Evolutionary conservation across 2,797 vertebrate species (phyloP).

Genomic region (Peromyscus eremicus): DNA sequence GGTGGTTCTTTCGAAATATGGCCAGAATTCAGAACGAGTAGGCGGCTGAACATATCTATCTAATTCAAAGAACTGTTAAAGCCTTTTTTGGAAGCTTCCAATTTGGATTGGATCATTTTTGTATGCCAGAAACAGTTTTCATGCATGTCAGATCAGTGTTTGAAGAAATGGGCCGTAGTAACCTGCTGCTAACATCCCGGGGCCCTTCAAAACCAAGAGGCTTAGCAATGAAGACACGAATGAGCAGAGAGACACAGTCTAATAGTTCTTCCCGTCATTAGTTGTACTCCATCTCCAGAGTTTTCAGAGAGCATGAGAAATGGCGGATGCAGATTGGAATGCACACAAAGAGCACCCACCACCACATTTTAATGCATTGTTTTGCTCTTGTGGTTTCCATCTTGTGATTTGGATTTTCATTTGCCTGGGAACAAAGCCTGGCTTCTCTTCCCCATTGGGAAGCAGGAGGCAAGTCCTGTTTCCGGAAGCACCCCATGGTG

Average conservation of each 20-base stretch:
- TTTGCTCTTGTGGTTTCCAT: conserved; percentile 77
- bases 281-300: conserved; percentile 55
- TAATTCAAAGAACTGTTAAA: conserved; percentile 12
- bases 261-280: conserved; percentile 64
- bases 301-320: conserved; percentile 63
- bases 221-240: conserved; percentile 10
- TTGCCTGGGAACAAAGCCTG: conserved; percentile 82
- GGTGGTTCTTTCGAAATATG: conserved; percentile 32
- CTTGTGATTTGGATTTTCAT: conserved; percentile 82
- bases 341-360: conserved; percentile 71
- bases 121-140: background rate
- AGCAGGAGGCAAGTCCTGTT: conserved; percentile 78
- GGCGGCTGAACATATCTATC: conserved; percentile 15
- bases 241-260: conserved; percentile 39
- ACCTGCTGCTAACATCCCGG: conserved; percentile 23
- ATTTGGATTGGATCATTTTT: conserved; percentile 32
- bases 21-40: conserved; percentile 11
- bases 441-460: conserved; percentile 72
- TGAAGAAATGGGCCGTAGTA: conserved; percentile 14
- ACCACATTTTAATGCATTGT: conserved; percentile 79
- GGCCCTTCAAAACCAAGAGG: background rate
- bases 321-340: conserved; percentile 78
- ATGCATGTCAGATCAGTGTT: background rate
- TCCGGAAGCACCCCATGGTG: conserved; percentile 60
- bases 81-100: conserved; percentile 51